Percentiles rank a stretch among this genome's conserved stretches.
Conservation (phyloP, 2,797 vertebrate genomes). For the Labroides dimidiatus region DNA sequence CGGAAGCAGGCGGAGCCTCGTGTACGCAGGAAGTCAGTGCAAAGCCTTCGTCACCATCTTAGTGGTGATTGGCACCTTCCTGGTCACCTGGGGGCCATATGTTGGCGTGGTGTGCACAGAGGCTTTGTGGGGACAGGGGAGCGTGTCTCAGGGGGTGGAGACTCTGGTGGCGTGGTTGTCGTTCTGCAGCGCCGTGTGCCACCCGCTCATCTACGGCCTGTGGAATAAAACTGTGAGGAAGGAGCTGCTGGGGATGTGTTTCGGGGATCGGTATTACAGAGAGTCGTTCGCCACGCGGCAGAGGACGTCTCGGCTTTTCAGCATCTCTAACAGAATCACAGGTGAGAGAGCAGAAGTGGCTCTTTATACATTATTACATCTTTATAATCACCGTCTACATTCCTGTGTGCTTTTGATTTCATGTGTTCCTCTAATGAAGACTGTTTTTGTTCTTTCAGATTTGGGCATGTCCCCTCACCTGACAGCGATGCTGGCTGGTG, state of each 20-base stretch:
- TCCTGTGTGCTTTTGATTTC: neutral
- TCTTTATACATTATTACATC: too few species aligned
- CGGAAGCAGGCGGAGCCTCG: slow-evolving; percentile 90
- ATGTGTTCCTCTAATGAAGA: neutral
- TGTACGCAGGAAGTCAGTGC: slow-evolving; percentile 97
- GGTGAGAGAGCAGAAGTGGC: slow-evolving; percentile 75
- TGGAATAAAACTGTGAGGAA: slow-evolving; percentile 99
- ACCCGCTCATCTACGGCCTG: slow-evolving; percentile 96
- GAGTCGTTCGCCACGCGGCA: slow-evolving; percentile 93
- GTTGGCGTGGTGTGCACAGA: slow-evolving; percentile 92
- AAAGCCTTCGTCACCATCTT: slow-evolving; percentile 97
- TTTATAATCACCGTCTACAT: neutral
- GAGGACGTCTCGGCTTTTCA: slow-evolving; percentile 93
- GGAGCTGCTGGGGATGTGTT: slow-evolving; percentile 97
- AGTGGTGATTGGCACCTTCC: slow-evolving; percentile 95
- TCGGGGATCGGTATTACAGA: slow-evolving; percentile 94
- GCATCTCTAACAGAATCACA: slow-evolving; percentile 98
- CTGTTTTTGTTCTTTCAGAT: slow-evolving; percentile 83
- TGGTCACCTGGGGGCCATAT: slow-evolving; percentile 96
- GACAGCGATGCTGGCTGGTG: slow-evolving; percentile 93
- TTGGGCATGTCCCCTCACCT: slow-evolving; percentile 98
- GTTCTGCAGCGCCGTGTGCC: slow-evolving; percentile 94
- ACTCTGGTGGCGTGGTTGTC: slow-evolving; percentile 96
- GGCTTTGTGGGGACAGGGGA: slow-evolving; percentile 93
- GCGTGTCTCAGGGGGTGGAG: slow-evolving; percentile 90